Conservation (phyloP, 1,140 invertebrate genomes). For the Olivierus martensii region DNA sequence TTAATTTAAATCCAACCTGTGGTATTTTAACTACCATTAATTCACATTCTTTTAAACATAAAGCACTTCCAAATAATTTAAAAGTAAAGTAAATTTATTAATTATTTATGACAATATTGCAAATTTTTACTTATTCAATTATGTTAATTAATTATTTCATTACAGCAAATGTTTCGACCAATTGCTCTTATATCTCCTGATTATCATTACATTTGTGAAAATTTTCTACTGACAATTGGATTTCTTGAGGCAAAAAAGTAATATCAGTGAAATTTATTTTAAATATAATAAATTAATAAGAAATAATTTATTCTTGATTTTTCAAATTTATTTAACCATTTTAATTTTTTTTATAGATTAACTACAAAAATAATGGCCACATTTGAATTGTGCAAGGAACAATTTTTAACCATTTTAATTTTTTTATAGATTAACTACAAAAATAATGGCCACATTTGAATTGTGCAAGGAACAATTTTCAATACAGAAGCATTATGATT, state of each 20-base stretch:
- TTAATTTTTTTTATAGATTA: conserved; percentile 25
- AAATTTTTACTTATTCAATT: too few relatives aligned
- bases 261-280: too few relatives aligned
- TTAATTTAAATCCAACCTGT: conserved; percentile 78
- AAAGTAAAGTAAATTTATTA: conserved; percentile 36
- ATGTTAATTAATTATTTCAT: background rate
- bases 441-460: conserved; percentile 37
- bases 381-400: conserved; percentile 37
- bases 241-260: conserved; percentile 36
- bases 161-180: conserved; percentile 36
- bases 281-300: too few relatives aligned
- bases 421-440: conserved; percentile 30
- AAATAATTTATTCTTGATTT: too few relatives aligned
- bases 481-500: conserved; percentile 38
- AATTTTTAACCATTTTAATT: too few relatives aligned
- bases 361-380: conserved; percentile 38
- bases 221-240: conserved; percentile 36
- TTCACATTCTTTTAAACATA: conserved; percentile 52
- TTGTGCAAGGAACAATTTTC: conserved; percentile 38
- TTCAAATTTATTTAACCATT: too few relatives aligned
- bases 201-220: conserved; percentile 38
- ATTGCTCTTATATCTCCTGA: conserved; percentile 41
- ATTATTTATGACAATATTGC: too few relatives aligned
- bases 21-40: conserved; percentile 93
- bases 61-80: conserved; percentile 38